A percentile compares a stretch with the other conserved stretches of the same genome.
Evolutionary conservation across 2,888 invertebrate genomes (phyloP).

Genomic region (Pseudanteris insignis): DNA sequence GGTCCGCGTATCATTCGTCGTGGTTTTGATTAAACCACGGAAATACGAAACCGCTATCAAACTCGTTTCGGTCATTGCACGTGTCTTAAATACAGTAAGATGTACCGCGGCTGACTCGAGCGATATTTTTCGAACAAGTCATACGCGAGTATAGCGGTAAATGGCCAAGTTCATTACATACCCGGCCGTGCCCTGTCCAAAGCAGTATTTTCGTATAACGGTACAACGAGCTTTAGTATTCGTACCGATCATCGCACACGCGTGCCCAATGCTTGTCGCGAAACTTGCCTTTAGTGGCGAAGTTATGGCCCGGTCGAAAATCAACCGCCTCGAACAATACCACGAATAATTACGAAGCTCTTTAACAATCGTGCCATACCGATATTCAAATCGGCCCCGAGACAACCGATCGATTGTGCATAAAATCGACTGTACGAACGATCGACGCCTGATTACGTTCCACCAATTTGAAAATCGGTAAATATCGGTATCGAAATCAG

Average conservation of each 20-base stretch:
- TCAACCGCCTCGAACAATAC: slow-evolving; percentile 17
- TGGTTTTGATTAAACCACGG: slow-evolving; percentile 12
- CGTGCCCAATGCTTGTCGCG: too few relatives aligned
- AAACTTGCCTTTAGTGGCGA: slow-evolving; percentile 2
- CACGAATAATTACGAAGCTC: slow-evolving; percentile 1
- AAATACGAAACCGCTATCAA: slow-evolving; percentile 36
- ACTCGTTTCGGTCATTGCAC: slow-evolving; percentile 29
- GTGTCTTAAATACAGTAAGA: slow-evolving; percentile 22
- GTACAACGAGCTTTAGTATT: slow-evolving; percentile 25
- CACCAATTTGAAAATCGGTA: too few relatives aligned
- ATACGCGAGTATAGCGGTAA: slow-evolving; percentile 43
- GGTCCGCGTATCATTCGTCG: slow-evolving; percentile 4
- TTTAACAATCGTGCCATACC: too few relatives aligned
- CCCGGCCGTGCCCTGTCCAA: slow-evolving; percentile 39
- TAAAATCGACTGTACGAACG: too few relatives aligned
- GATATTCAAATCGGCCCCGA: too few relatives aligned
- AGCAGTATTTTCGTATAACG: slow-evolving; percentile 45
- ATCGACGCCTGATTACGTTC: too few relatives aligned
- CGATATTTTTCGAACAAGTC: slow-evolving; percentile 34
- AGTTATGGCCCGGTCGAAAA: slow-evolving; percentile 13
- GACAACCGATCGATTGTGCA: too few relatives aligned
- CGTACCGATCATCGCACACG: slow-evolving; percentile 16
- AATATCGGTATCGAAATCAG: too few relatives aligned
- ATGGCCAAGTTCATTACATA: slow-evolving; percentile 30
- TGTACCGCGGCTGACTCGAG: slow-evolving; percentile 36